Evolutionary conservation across 2,113 vertebrate genomes (phyloP).

Genomic region (Apaloderma vittatum): DNA sequence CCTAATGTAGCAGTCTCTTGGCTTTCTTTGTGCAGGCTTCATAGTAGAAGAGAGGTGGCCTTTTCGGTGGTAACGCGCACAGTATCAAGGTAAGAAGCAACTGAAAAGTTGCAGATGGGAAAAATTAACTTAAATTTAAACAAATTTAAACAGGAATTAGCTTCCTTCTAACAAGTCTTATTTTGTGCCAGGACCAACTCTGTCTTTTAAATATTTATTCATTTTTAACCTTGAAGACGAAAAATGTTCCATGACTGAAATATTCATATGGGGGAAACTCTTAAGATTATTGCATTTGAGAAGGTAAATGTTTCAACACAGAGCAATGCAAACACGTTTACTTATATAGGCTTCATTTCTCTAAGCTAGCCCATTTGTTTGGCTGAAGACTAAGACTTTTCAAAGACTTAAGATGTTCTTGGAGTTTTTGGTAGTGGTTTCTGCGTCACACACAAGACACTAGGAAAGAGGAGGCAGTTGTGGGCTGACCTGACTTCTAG

Average conservation of each 20-base stretch:
- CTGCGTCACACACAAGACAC: neutral
- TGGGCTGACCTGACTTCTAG: slow-evolving; percentile 8
- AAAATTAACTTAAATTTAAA: slow-evolving; percentile 1
- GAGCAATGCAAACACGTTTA: neutral
- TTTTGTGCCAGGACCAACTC: slow-evolving; percentile 22
- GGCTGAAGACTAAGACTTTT: neutral
- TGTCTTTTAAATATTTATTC: slow-evolving; percentile 33
- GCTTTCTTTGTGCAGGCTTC: slow-evolving; percentile 39
- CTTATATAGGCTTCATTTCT: neutral
- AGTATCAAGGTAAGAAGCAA: neutral
- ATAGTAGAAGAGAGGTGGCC: neutral
- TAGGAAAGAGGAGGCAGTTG: neutral
- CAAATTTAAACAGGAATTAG: slow-evolving; percentile 24
- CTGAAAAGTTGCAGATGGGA: slow-evolving; percentile 8
- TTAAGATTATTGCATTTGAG: neutral
- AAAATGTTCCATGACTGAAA: neutral
- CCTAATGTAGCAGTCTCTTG: slow-evolving; percentile 1
- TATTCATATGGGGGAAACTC: neutral
- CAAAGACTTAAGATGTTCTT: neutral
- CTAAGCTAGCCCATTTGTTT: neutral
- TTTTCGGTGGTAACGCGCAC: neutral
- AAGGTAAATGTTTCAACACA: neutral
- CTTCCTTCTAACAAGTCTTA: slow-evolving; percentile 30
- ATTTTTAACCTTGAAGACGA: slow-evolving; percentile 9
- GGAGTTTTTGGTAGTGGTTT: slow-evolving; percentile 4